Base-by-base conservation (phyloP, 2,888 invertebrate species). In the Linnaemya vulpina region DNA sequence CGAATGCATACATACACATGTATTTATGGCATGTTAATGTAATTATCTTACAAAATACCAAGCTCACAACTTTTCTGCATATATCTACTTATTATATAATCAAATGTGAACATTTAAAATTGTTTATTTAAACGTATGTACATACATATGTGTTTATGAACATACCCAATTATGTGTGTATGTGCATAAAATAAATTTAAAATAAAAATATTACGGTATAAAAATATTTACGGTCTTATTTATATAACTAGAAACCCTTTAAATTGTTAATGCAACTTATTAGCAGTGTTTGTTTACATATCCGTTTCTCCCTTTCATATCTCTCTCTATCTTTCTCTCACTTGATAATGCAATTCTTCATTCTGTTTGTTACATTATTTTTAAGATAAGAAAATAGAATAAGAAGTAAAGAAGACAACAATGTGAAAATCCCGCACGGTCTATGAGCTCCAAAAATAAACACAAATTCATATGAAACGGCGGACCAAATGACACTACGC, bases 391-490 rank as follows among this genome's bases (percentile, higher is more conserved):
- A 60, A 71, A 67, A 11, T 65, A 8, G 15, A 22, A 75, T 40
- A 68, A 67, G 13, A 77, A 71, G 17, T 46, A 49, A 11, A 65
- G 75, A 77, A 35, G 43, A 84, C 80, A 80, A 22, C 63, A 71
- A 74, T 65, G 7, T 30, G 35, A 78, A 71, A 84, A 70, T 65
- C 85, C 85, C 77, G 78, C 62, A 74, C 80, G 84, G 75, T 67
- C 46, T 76, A 73, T 63, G 85, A 85, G 85, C 85, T 85, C 85
- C 85, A 85, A 85, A 85, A 85, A 85, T 85, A 85, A 85, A 85
- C 85, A 78, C 74, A 78, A 74, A 70, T n/a, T 62, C 62, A 55
- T 74, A 74, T 62, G 63, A 63, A 70, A 70, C 58, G 49, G 51
- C 60, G 49, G 13, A 68, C 38, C n/a, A 71, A 70, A 84, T 38